Evolutionary conservation across 2,797 vertebrate genomes (phyloP), one percentile per base, ranked within the genome.

Genomic region (Lutra lutra): DNA sequence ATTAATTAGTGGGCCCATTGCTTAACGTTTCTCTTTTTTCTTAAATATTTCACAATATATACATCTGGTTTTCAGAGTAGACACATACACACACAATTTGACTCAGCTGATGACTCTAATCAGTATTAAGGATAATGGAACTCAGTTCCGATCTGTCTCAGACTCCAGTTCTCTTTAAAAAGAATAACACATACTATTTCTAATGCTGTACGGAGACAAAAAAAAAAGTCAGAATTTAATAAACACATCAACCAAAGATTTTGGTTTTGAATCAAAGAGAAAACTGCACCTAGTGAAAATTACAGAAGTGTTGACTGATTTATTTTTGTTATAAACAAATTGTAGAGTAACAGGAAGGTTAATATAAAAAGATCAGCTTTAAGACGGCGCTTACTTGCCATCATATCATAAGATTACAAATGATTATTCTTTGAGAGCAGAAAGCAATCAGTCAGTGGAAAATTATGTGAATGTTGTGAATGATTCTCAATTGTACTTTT

Each of bases 361-460:
- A 96, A 86, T 90, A 79, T 17, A 51, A 92, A 82, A 90, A 93
- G 93, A 73, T 46, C 25, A 35, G 51, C 83, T 38, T 43, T 89
- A 85, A 96, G 62, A 85, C 85, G 80, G 14, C 62, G 46, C 40
- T 91, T 64, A 62, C 20, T 83, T 40, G 85, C n/a, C 35, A 68
- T 79, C 56, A 43, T 75, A 46, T 43, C 35, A 17, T 38, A 73
- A 35, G 46, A 56, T 88, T 87, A 43, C 48, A 89, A 68, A 54
- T 72, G 78, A 95, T 60, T 95, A 9, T 66, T 46, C 80, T 95
- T 75, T 90, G 40, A 94, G 96, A 92, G 70, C 56, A 92, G 94
- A 83, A 56, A 94, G 75, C 94, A 96, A 27, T 89, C 86, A 80
- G 15, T 85, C 51, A 68, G 27, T 40, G 29, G 80, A 66, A 96